Conservation (phyloP, 2,113 vertebrate species). For the Prinia subflava region DNA sequence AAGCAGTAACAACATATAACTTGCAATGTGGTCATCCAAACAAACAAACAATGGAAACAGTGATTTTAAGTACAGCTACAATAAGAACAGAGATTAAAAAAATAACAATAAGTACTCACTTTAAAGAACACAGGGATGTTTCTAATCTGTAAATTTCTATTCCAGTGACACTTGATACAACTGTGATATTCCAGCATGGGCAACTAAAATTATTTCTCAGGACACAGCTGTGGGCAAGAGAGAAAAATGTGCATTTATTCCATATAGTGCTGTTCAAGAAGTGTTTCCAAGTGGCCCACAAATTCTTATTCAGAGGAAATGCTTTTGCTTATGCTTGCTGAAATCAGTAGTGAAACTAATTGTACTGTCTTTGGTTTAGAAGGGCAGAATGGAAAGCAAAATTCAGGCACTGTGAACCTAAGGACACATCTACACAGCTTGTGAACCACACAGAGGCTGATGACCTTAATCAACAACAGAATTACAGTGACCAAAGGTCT, state of each 20-base stretch:
- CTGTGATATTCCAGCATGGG: not conserved
- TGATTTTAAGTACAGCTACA: not conserved
- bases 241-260: not conserved
- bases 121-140: not conserved
- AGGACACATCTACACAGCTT: not conserved
- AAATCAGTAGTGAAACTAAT: not conserved
- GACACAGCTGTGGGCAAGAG: not conserved
- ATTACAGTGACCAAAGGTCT: not conserved
- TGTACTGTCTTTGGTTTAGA: not conserved
- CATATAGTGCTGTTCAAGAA: not conserved
- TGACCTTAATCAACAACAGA: not conserved
- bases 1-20: not conserved
- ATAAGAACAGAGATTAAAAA: not conserved
- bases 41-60: not conserved
- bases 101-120: not conserved
- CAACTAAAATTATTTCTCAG: conserved; percentile 3
- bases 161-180: not conserved
- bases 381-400: not conserved
- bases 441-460: not conserved
- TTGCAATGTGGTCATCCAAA: not conserved
- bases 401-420: not conserved
- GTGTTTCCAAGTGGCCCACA: not conserved
- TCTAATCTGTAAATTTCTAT: not conserved
- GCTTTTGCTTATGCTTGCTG: not conserved
- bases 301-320: not conserved